A percentile compares a stretch with the other conserved stretches of the same genome.
Conservation (phyloP, 64 coral and sea anemone species). For the Pachyseris speciosa region DNA sequence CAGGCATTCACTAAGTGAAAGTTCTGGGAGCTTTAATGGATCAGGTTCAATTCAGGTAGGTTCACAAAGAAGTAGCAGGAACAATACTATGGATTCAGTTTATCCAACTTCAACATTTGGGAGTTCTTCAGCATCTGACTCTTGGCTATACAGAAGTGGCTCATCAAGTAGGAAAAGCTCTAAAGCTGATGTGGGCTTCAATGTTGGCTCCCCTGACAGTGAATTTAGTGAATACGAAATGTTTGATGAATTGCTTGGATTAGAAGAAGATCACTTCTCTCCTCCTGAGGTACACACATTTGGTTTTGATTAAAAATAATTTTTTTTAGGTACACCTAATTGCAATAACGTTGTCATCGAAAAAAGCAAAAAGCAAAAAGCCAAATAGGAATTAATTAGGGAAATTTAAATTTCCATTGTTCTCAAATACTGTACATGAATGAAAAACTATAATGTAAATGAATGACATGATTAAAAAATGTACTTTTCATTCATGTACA, state of each 20-base stretch:
- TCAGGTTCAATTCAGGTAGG: conserved; percentile 79
- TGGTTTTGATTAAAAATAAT: no score
- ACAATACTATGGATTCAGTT: conserved; percentile 64
- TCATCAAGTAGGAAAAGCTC: conserved; percentile 41
- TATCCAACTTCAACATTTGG: neutral
- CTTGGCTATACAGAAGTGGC: conserved; percentile 10
- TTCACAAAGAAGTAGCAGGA: conserved; percentile 38
- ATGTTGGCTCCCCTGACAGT: conserved; percentile 15
- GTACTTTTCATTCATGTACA: no score
- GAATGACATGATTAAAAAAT: no score
- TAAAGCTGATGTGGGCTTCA: conserved; percentile 39
- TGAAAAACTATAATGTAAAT: no score
- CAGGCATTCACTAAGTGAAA: conserved; percentile 59
- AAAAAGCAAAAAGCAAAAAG: no score
- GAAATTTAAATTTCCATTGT: no score
- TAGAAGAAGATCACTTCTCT: conserved; percentile 96
- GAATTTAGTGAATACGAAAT: conserved; percentile 92
- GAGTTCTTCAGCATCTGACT: conserved; percentile 35
- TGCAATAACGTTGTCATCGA: no score
- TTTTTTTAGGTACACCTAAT: no score
- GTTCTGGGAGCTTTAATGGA: conserved; percentile 76
- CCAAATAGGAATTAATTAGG: no score
- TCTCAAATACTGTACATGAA: no score
- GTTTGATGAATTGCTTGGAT: conserved; percentile 92
- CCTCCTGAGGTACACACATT: conserved; percentile 86